These are phyloP conservation scores for Paraplagusia blochii DNA, from an alignment of 2,113 vertebrate genomes.

Conservation along the genomic window DNA sequence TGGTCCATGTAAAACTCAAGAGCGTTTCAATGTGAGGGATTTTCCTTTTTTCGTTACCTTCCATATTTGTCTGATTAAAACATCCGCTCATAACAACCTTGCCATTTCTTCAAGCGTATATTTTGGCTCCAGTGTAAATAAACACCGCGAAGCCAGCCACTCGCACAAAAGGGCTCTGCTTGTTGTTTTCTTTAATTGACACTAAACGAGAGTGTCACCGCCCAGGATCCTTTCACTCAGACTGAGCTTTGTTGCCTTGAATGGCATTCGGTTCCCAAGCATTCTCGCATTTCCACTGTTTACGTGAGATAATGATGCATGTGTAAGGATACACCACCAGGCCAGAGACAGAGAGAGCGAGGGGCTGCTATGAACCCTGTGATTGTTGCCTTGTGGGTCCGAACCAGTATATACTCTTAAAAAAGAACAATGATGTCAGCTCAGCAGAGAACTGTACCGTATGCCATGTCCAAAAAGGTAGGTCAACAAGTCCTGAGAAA, in stretches of 20 bases:
- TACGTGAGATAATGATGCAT: slow-evolving; percentile 68
- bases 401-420: slow-evolving; percentile 50
- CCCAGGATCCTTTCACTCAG: slow-evolving; percentile 61
- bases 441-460: not conserved
- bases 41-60: slow-evolving; percentile 19
- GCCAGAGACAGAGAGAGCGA: slow-evolving; percentile 18
- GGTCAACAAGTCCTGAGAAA: no score
- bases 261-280: slow-evolving; percentile 39
- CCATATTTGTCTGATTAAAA: slow-evolving; percentile 47
- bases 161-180: slow-evolving; percentile 33
- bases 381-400: slow-evolving; percentile 48
- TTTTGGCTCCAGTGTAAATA: slow-evolving; percentile 50
- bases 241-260: slow-evolving; percentile 46
- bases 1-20: slow-evolving; percentile 55
- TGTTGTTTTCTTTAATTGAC: slow-evolving; percentile 60
- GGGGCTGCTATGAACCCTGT: slow-evolving; percentile 42
- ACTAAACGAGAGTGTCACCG: slow-evolving; percentile 51
- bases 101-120: slow-evolving; percentile 37
- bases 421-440: slow-evolving; percentile 47
- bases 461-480: no score
- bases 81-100: slow-evolving; percentile 28
- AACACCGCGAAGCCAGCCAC: slow-evolving; percentile 43
- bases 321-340: slow-evolving; percentile 64
- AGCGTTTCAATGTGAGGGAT: slow-evolving; percentile 64
- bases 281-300: slow-evolving; percentile 67